Evolutionary conservation across 2,113 vertebrate species (phyloP), one percentile per base, ranked within the genome.

Genomic region (Corythaeola cristata): DNA sequence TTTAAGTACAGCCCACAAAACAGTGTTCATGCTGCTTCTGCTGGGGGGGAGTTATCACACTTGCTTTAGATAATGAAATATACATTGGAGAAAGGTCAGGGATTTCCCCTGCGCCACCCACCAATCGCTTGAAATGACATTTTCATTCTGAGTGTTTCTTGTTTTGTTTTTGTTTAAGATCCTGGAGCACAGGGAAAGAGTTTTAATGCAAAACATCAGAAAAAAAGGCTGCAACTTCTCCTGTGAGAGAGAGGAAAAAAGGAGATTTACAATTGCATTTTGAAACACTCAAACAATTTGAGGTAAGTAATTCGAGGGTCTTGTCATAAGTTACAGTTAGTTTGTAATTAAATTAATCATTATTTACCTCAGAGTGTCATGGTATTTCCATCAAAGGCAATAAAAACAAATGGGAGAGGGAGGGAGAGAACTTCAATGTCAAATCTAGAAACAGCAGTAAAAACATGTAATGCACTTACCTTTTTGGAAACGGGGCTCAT

Each of bases 81-180:
- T 60, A 91, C 91, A 90, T 94, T 88, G 89, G 79, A 96, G 94
- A 97, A 96, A 95, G 89, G 88, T 93, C 96, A 95, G 98, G 98
- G 98, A 98, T 98, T 98, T 98, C 98, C 98, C 98, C 97, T 69
- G 77, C 87, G 85, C 86, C 86, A 82, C 94, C 92, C 93, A 96
- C 95, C 60, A 86, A 66, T 92, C 81, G 45, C 97, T 97, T 97
- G 92, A 97, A 98, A 97, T 98, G 97, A 94, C 96, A 90, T 97
- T 97, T 98, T 97, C 97, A 85, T 93, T 97, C 97, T 98, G 96
- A 98, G 59, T 86, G 58, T 84, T 96, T 96, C 79, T 88, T 97
- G 85, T 94, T 97, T 97, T 98, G 88, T 97, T 98, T 97, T 96
- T 91, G 19, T 94, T 98, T 94, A 96, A 98, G 98, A 92, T 90